Conservation (phyloP, 2,797 vertebrate genomes). For the Xenops minutus region DNA sequence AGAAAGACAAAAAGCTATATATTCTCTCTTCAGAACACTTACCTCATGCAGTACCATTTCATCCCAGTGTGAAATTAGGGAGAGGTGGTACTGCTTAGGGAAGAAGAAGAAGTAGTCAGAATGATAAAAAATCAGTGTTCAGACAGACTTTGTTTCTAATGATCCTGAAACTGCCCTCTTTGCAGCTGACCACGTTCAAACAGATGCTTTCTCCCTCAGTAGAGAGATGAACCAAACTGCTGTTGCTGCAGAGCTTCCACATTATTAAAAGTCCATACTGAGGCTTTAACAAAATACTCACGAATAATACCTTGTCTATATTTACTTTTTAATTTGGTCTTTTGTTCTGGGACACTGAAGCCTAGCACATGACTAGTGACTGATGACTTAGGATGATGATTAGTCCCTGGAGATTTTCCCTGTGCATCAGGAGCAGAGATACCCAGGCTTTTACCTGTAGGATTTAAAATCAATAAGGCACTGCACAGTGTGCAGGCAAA, state of each 20-base stretch:
- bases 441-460: background rate
- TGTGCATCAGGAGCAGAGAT: background rate
- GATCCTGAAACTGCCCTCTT: background rate
- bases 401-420: background rate
- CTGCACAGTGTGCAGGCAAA: background rate
- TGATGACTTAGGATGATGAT: background rate
- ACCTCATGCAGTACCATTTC: accelerated
- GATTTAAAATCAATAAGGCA: background rate
- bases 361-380: accelerated
- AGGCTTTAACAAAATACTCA: background rate
- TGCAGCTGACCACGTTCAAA: background rate
- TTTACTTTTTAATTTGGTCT: background rate
- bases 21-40: background rate
- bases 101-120: background rate
- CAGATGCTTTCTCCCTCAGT: background rate
- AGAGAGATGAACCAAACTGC: background rate
- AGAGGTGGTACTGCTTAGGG: background rate
- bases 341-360: background rate
- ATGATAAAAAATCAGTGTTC: background rate
- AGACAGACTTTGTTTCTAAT: background rate
- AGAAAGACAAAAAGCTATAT: background rate
- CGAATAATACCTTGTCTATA: background rate
- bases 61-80: background rate
- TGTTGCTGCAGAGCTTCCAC: background rate
- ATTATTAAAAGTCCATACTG: background rate